phyloP scores from a whole-genome alignment of 2,797 vertebrate genomes.

The Chiloscyllium punctatum region DNA sequence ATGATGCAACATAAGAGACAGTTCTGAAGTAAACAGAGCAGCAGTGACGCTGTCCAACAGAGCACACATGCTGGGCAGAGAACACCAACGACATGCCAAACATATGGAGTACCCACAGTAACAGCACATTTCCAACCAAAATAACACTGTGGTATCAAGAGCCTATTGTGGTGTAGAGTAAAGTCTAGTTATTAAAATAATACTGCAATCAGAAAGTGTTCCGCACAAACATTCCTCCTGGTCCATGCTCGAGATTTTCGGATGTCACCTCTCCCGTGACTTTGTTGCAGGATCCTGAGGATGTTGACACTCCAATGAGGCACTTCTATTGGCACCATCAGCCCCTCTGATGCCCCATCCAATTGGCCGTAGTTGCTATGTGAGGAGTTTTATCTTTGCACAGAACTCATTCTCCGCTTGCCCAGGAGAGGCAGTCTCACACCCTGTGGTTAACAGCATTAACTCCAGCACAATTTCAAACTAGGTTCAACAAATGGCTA shows the following conservation, averaged over 20 bases:
- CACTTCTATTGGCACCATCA: not conserved
- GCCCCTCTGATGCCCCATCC: not conserved
- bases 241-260: not conserved
- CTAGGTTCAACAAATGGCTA: not conserved
- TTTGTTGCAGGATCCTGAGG: not conserved
- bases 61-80: conserved; percentile 17
- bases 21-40: conserved; percentile 14
- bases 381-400: not conserved
- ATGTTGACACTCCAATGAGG: not conserved
- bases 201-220: not conserved
- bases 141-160: conserved; percentile 32
- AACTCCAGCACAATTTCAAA: not conserved
- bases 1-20: not conserved
- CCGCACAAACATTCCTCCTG: not conserved
- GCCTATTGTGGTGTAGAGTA: conserved; percentile 7
- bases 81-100: conserved; percentile 21
- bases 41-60: conserved; percentile 6
- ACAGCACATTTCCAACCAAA: conserved; percentile 32
- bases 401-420: not conserved
- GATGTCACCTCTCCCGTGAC: not conserved
- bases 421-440: not conserved
- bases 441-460: not conserved
- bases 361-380: not conserved
- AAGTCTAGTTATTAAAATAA: not conserved
- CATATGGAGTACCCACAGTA: conserved; percentile 32